Evolutionary conservation across 2,888 invertebrate genomes (phyloP).

Genomic region (Melanophora roralis): DNA sequence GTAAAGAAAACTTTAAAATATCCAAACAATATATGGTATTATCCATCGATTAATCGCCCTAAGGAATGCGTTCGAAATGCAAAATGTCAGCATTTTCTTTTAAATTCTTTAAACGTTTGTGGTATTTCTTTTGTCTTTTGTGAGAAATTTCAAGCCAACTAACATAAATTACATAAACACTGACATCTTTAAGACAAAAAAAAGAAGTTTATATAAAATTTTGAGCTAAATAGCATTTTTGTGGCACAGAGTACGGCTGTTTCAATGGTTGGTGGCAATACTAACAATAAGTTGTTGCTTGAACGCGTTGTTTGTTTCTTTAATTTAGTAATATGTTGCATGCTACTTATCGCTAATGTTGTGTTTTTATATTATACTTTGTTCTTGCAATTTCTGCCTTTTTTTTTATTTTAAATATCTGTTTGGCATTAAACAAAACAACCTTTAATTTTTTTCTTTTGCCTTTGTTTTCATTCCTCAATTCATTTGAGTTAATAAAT

Average conservation of each 20-base stretch:
- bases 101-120: conserved; percentile 68
- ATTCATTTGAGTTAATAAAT: conserved; percentile 49
- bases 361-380: background rate
- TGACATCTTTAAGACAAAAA: conserved; percentile 42
- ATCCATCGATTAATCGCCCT: conserved; percentile 68
- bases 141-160: conserved; percentile 62
- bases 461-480: conserved; percentile 33
- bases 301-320: conserved; percentile 16
- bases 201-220: background rate
- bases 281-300: conserved; percentile 52
- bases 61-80: conserved; percentile 75
- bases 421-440: conserved; percentile 50
- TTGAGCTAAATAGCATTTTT: conserved; percentile 13
- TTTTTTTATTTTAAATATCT: conserved; percentile 41
- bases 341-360: conserved; percentile 56
- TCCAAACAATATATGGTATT: conserved; percentile 66
- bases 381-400: conserved; percentile 8
- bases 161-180: conserved; percentile 62
- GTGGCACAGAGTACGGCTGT: conserved; percentile 16
- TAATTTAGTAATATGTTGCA: conserved; percentile 59
- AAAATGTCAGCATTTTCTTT: conserved; percentile 74
- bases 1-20: conserved; percentile 66
- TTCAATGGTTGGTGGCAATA: conserved; percentile 21
- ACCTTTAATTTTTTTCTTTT: conserved; percentile 52
- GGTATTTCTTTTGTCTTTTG: conserved; percentile 74